Percentiles rank a stretch among this genome's conserved stretches.
phyloP scores from a whole-genome alignment of 23 tunicate genomes.

The Phallusia fumigata region DNA sequence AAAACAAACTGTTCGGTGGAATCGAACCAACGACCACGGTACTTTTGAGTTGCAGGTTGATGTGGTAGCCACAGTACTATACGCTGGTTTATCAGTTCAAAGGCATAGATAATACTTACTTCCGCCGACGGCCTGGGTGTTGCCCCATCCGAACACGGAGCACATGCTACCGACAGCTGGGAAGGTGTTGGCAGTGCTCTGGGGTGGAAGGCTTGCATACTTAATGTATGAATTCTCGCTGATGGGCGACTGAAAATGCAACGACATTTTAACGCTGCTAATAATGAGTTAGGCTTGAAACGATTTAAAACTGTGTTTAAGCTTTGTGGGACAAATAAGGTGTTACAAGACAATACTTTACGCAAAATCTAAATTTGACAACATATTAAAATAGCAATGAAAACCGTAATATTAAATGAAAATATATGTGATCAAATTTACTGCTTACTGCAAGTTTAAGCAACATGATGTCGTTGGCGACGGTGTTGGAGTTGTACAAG shows the following conservation, averaged over 20 bases:
- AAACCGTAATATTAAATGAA: neutral
- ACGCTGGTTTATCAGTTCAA: too few species aligned
- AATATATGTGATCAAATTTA: too few species aligned
- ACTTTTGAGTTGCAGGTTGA: too few species aligned
- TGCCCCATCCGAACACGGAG: constrained; percentile 59
- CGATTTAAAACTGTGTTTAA: neutral
- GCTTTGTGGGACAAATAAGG: too few species aligned
- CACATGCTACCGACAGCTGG: constrained; percentile 40
- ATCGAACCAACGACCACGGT: too few species aligned
- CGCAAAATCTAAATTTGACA: neutral
- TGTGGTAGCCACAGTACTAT: too few species aligned
- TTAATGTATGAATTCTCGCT: neutral
- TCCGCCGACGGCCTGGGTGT: constrained; percentile 23
- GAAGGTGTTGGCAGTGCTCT: constrained; percentile 9
- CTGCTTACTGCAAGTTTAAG: constrained; percentile 45
- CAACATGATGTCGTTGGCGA: constrained; percentile 78
- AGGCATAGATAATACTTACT: constrained; percentile 20
- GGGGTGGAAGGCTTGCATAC: constrained; percentile 34
- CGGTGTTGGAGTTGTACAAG: constrained; percentile 56
- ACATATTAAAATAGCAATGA: neutral
- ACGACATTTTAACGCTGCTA: neutral
- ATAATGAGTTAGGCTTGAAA: too few species aligned
- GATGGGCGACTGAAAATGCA: constrained; percentile 6
- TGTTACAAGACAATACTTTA: too few species aligned
- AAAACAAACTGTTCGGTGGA: too few species aligned